Evolutionary conservation across 2,797 vertebrate species (phyloP), one percentile per base, ranked within the genome.

Genomic region (Eulemur rubriventer): DNA sequence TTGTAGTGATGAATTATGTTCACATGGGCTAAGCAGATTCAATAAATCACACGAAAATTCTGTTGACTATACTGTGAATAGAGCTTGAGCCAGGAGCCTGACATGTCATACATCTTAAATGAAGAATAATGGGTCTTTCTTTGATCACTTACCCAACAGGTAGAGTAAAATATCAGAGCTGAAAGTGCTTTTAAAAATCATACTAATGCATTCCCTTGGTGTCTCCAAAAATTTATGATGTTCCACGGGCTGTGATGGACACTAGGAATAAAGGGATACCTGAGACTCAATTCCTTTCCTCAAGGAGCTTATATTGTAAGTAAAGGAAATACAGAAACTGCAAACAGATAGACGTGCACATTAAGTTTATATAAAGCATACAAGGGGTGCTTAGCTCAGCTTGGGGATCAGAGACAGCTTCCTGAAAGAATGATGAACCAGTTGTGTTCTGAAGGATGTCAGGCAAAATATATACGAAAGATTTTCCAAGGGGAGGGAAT

Each of bases 111-210:
- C 46, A 55, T 24, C 93, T 91, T 80, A 91, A 91, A 98, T 91
- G 16, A 96, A 96, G 93, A 97, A 59, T 83, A 96, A 97, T 89
- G 89, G 86, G 26, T 79, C 97, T 78, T 96, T 79, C 89, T 91
- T 6, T 70, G 79, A 93, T 70, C 82, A 72, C 80, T 95, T 91
- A 61, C 79, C 38, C 46, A 82, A 65, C 6, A 70, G 92, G 73
- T 55, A 73, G 89, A 89, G 86, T 93, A 91, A 93, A 97, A 75
- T 17, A 86, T 46, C 50, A 35, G 67, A 41, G n/a, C 52, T 70
- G 85, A 70, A 79, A 90, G 63, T 38, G n/a, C 55, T 94, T 97
- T 93, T 38, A 33, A 38, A 94, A 95, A 55, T 33, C 33, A 63
- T 41, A 41, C 78, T 69, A 70, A 95, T 70, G 82, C 85, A 89